These are phyloP conservation scores for Sylvicola cinctus DNA, from an alignment of 2,888 invertebrate genomes.

Conservation along the genomic window DNA sequence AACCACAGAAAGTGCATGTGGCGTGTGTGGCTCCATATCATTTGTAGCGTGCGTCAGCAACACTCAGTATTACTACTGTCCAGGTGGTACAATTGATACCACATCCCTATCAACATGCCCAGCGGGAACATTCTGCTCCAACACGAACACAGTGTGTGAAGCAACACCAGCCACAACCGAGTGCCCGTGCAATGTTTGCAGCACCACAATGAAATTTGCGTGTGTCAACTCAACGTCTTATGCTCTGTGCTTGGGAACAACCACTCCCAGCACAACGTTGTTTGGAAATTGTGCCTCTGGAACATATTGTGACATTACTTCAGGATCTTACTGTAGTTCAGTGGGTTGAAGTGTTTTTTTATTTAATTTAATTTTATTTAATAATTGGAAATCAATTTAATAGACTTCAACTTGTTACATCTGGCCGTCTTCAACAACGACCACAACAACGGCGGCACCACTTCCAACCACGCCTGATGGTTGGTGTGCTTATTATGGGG, in stretches of 20 bases:
- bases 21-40: conserved; percentile 3
- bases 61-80: conserved; percentile 1
- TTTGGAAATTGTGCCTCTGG: conserved; percentile 1
- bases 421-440: too few species aligned
- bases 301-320: conserved; percentile 2
- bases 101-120: neutral
- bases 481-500: neutral
- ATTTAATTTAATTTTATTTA: too few species aligned
- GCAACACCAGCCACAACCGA: too few species aligned
- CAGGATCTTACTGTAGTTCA: neutral
- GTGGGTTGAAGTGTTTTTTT: too few species aligned
- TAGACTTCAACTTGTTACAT: too few species aligned
- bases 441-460: neutral
- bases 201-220: conserved; percentile 8
- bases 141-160: conserved; percentile 1
- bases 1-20: too few species aligned
- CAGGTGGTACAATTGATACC: neutral
- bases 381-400: too few species aligned
- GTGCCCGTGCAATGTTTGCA: too few species aligned
- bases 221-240: conserved; percentile 10
- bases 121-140: neutral
- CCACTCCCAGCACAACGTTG: neutral
- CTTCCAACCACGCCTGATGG: neutral
- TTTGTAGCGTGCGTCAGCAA: conserved; percentile 3
- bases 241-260: conserved; percentile 10